Percentiles rank a stretch among this genome's conserved stretches.
Evolutionary conservation across 2,888 invertebrate genomes (phyloP).

Genomic region (Dolomedes plantarius): DNA sequence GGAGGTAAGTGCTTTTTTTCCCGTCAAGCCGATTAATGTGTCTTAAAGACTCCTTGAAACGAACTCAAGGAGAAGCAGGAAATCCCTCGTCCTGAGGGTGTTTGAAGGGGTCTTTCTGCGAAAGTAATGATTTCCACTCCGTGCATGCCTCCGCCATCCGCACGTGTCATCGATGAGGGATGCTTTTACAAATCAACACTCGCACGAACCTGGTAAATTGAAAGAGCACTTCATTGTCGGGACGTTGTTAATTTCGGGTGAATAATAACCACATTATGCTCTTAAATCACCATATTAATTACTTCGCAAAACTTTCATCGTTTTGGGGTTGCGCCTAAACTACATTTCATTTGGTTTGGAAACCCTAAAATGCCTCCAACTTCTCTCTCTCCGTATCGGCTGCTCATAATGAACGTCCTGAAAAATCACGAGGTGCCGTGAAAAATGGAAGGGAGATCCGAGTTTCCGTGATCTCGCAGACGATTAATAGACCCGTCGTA

Average conservation of each 20-base stretch:
- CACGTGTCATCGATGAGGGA: too few species aligned
- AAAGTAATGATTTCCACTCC: too few species aligned
- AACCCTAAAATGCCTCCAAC: neutral
- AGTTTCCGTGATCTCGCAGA: neutral
- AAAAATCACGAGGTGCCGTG: conserved; percentile 2
- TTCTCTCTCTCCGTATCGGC: neutral
- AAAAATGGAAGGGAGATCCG: neutral
- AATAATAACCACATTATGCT: conserved; percentile 9
- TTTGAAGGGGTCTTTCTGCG: too few species aligned
- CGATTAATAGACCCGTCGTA: conserved; percentile 11
- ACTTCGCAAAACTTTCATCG: conserved; percentile 2
- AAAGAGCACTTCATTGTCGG: too few species aligned
- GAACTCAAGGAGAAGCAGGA: too few species aligned
- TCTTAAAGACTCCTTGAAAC: too few species aligned
- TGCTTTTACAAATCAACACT: too few species aligned
- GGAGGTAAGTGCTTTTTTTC: too few species aligned
- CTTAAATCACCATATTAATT: conserved; percentile 16
- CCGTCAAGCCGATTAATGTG: too few species aligned
- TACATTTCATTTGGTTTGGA: neutral
- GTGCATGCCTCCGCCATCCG: too few species aligned
- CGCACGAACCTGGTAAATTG: too few species aligned
- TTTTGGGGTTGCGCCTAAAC: neutral
- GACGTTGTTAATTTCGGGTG: neutral
- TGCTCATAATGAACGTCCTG: neutral
- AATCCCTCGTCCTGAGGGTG: too few species aligned